Conservation (phyloP, 1,140 invertebrate species). For the Procambarus clarkii region DNA sequence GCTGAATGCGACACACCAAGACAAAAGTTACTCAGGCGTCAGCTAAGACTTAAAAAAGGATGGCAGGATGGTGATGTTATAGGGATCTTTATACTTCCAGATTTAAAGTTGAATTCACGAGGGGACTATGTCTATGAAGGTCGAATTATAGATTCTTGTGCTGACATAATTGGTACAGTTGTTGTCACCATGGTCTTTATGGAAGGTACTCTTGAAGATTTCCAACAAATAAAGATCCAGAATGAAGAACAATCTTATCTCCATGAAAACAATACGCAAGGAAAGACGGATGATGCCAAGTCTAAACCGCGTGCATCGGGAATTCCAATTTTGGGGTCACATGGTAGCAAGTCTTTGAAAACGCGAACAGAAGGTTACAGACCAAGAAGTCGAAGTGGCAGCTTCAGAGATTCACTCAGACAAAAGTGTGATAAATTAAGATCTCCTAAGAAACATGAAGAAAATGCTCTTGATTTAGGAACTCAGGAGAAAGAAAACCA, state of each 20-base stretch:
- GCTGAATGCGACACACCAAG: constrained; percentile 34
- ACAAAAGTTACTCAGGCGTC: constrained; percentile 45
- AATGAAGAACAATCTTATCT: constrained; percentile 29
- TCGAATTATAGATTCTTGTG: constrained; percentile 51
- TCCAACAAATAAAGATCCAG: constrained; percentile 46
- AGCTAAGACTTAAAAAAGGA: constrained; percentile 55
- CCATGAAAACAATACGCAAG: not conserved
- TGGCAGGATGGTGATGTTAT: constrained; percentile 60
- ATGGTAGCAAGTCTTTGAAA: constrained; percentile 15
- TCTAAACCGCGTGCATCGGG: constrained; percentile 35
- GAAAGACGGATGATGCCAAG: constrained; percentile 18
- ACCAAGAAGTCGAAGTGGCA: constrained; percentile 48
- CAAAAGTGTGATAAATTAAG: constrained; percentile 45
- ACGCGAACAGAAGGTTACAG: constrained; percentile 23
- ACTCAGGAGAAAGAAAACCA: constrained; percentile 40
- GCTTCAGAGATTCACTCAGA: constrained; percentile 49
- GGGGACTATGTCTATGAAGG: constrained; percentile 58
- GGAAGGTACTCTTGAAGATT: constrained; percentile 24
- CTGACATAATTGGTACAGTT: constrained; percentile 52
- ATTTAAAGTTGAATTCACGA: constrained; percentile 52
- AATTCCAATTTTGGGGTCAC: constrained; percentile 30
- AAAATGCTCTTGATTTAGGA: not conserved
- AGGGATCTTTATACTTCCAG: constrained; percentile 47
- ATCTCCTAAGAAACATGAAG: constrained; percentile 41
- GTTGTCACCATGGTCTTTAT: constrained; percentile 55